Evolutionary conservation across 2,113 vertebrate genomes (phyloP).

Genomic region (Sus scrofa): DNA sequence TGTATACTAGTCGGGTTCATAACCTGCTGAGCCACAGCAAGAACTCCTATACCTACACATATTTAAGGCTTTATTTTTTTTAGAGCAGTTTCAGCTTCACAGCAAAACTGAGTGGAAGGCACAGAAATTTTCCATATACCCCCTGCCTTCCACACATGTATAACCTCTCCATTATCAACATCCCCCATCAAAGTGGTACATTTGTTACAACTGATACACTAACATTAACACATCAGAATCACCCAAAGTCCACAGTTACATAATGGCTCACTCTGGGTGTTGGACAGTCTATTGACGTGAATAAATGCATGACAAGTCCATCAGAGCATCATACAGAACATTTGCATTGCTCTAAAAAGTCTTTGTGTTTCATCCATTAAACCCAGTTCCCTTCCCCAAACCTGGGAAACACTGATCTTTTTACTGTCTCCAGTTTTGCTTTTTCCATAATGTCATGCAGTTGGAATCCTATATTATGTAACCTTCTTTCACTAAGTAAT

Average conservation of each 20-base stretch:
- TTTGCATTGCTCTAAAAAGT: neutral
- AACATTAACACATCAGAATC: neutral
- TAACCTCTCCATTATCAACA: neutral
- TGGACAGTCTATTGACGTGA: neutral
- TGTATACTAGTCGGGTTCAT: no score
- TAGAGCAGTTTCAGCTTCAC: neutral
- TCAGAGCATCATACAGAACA: neutral
- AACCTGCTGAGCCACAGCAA: no score
- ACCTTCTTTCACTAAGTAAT: neutral
- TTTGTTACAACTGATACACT: neutral
- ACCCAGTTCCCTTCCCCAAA: neutral
- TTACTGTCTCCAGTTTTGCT: neutral
- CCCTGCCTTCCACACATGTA: neutral
- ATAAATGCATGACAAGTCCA: neutral
- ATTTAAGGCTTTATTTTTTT: conserved; percentile 9
- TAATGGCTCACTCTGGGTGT: neutral
- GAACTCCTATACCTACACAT: neutral
- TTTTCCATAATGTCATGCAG: neutral
- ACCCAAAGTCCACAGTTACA: neutral
- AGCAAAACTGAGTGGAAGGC: neutral
- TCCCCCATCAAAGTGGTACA: neutral
- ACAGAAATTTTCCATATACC: neutral
- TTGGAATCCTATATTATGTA: neutral
- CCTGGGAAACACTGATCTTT: neutral
- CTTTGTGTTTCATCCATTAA: neutral